Conservation (phyloP, 1,140 invertebrate genomes). For the Oedothorax gibbosus region DNA sequence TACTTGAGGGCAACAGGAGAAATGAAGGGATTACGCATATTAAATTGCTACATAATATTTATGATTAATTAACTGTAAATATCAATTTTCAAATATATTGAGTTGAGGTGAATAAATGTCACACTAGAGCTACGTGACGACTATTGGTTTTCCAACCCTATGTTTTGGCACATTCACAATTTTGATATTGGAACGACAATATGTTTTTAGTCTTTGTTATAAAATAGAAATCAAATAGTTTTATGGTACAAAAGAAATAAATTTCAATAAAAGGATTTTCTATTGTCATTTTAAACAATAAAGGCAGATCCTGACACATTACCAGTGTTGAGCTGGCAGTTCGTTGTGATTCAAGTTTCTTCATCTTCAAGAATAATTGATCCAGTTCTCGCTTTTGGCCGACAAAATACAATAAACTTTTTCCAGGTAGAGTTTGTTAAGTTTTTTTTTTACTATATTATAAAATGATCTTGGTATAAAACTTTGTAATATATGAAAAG, state of each 20-base stretch:
- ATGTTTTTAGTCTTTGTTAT: not conserved
- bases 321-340: slow-evolving; percentile 92
- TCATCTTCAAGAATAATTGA: slow-evolving; percentile 79
- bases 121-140: too few species aligned
- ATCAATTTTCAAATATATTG: too few species aligned
- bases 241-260: not conserved
- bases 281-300: slow-evolving; percentile 23
- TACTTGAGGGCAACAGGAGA: too few species aligned
- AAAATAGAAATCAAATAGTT: not conserved
- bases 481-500: too few species aligned
- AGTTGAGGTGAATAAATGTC: too few species aligned
- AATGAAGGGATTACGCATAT: too few species aligned
- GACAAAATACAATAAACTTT: slow-evolving; percentile 83
- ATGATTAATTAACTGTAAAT: too few species aligned
- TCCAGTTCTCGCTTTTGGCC: slow-evolving; percentile 87
- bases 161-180: not conserved
- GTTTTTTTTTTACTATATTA: slow-evolving; percentile 61
- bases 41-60: too few species aligned
- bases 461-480: too few species aligned
- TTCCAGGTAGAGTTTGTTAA: slow-evolving; percentile 76
- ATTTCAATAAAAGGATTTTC: not conserved
- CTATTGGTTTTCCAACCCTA: too few species aligned
- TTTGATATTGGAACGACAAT: not conserved
- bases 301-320: slow-evolving; percentile 72
- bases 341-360: slow-evolving; percentile 84